Evolutionary conservation across 2,888 invertebrate genomes (phyloP).

Genomic region (Hemithea aestivaria): DNA sequence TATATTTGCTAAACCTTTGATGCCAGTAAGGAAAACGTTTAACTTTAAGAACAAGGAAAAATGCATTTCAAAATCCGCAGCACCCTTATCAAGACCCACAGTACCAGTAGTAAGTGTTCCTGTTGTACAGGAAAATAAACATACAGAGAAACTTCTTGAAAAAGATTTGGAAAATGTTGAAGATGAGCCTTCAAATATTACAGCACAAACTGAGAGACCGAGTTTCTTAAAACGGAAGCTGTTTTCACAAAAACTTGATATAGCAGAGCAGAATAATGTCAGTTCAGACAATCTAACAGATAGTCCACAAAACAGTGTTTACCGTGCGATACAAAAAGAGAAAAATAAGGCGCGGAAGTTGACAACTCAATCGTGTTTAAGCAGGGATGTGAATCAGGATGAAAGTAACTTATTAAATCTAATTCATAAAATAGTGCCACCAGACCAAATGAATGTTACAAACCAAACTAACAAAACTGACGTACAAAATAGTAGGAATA

Average conservation of each 20-base stretch:
- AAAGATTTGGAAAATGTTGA: conserved; percentile 20
- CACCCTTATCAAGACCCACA: conserved; percentile 26
- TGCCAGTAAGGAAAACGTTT: conserved; percentile 41
- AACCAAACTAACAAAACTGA: conserved; percentile 40
- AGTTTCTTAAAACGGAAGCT: conserved; percentile 69
- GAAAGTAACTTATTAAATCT: conserved; percentile 57
- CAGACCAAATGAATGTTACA: conserved; percentile 53
- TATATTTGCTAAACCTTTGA: conserved; percentile 50
- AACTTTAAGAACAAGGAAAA: conserved; percentile 35
- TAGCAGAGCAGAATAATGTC: conserved; percentile 49
- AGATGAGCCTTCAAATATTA: conserved; percentile 13
- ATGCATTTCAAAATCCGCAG: conserved; percentile 40
- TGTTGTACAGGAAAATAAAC: conserved; percentile 12
- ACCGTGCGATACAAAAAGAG: conserved; percentile 45
- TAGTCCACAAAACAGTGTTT: conserved; percentile 51
- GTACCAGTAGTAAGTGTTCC: conserved; percentile 8
- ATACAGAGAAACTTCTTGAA: conserved; percentile 20
- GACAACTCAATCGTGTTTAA: conserved; percentile 56
- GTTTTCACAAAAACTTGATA: conserved; percentile 62
- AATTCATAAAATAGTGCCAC: conserved; percentile 65
- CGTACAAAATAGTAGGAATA: conserved; percentile 31
- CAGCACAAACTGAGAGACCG: conserved; percentile 47
- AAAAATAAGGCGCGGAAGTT: conserved; percentile 61
- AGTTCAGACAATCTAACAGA: conserved; percentile 26
- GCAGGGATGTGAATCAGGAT: conserved; percentile 49